These are phyloP conservation scores for Sebastes variabilis DNA, from an alignment of 2,797 vertebrate species.

Conservation along the genomic window DNA sequence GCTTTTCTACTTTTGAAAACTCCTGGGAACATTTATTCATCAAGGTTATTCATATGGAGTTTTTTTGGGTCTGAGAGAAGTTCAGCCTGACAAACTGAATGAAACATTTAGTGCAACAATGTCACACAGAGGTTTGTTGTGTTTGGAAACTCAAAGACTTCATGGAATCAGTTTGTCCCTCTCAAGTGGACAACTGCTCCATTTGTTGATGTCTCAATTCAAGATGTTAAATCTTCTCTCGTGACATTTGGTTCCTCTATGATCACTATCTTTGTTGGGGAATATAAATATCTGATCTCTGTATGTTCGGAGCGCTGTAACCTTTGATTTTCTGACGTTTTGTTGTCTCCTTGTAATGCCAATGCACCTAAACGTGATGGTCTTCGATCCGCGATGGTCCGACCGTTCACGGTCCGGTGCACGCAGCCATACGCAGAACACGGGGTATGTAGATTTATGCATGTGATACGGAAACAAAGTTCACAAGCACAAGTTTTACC, in stretches of 20 bases:
- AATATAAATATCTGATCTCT: not conserved
- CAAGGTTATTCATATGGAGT: slow-evolving; percentile 26
- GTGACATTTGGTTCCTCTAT: not conserved
- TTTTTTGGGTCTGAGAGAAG: not conserved
- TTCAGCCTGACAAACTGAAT: slow-evolving; percentile 1
- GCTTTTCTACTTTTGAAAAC: slow-evolving; percentile 21
- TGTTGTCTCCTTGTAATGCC: not conserved
- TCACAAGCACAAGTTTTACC: not conserved
- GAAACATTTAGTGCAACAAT: not conserved
- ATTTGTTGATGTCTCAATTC: not conserved
- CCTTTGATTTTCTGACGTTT: not conserved
- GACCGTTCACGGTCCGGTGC: too few species aligned
- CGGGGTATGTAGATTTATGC: not conserved
- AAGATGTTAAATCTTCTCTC: not conserved
- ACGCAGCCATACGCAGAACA: too few species aligned
- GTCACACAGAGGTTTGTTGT: not conserved
- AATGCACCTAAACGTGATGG: not conserved
- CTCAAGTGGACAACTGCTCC: not conserved
- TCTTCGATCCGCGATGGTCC: too few species aligned
- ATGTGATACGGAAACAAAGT: not conserved
- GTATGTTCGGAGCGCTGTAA: not conserved
- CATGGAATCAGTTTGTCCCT: not conserved
- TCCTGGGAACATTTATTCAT: slow-evolving; percentile 3
- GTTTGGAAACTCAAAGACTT: not conserved
- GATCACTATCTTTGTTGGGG: too few species aligned